phyloP scores from a whole-genome alignment of 2,113 vertebrate species.

The Haemorhous mexicanus region DNA sequence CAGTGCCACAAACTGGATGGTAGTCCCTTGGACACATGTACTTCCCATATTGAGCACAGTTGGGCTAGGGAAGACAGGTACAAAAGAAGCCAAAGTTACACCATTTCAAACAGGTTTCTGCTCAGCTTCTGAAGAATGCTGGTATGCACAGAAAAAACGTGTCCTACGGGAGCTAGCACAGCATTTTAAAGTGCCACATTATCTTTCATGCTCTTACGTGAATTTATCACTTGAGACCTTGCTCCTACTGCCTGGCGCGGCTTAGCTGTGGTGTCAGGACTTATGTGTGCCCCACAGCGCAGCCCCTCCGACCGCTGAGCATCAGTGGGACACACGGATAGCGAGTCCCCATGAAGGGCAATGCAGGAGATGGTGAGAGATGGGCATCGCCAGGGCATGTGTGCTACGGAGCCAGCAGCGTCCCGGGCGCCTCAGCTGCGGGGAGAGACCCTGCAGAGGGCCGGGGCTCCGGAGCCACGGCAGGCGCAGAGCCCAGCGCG shows the following conservation, averaged over 20 bases:
- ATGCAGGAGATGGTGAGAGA: background rate
- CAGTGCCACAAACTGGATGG: conserved; percentile 59
- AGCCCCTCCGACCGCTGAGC: background rate
- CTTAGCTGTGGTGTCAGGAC: background rate
- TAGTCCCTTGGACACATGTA: conserved; percentile 45
- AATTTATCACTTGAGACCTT: background rate
- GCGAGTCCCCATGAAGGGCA: fast-evolving
- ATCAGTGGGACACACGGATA: background rate
- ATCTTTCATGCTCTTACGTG: background rate
- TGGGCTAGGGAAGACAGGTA: conserved; percentile 26
- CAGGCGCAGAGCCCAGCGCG: background rate
- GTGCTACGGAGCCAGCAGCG: background rate
- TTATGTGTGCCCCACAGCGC: fast-evolving
- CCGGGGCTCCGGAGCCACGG: background rate
- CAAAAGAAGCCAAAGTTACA: background rate
- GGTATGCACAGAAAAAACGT: fast-evolving
- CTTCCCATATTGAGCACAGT: background rate
- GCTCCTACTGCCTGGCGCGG: background rate
- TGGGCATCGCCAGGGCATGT: fast-evolving
- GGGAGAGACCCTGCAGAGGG: background rate
- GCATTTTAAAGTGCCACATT: background rate
- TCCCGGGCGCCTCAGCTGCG: background rate
- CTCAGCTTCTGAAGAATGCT: background rate
- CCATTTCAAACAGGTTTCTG: background rate
- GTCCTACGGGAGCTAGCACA: background rate